phyloP scores from a whole-genome alignment of 2,113 vertebrate genomes.

The Patagioenas fasciata region DNA sequence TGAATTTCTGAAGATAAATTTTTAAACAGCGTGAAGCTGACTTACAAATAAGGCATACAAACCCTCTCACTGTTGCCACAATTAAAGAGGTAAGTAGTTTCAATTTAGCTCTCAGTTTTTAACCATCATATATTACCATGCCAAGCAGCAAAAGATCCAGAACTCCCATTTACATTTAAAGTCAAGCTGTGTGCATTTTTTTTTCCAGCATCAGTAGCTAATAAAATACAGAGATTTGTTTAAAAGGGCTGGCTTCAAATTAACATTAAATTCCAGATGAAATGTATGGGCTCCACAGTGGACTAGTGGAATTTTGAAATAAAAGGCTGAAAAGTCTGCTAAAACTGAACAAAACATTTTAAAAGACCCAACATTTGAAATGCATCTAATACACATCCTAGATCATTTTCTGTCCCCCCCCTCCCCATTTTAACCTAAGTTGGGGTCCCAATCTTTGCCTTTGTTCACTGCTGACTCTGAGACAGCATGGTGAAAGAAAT shows the following conservation, averaged over 20 bases:
- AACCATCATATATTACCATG: conserved; percentile 72
- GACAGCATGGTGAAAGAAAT: conserved; percentile 88
- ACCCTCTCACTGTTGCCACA: conserved; percentile 73
- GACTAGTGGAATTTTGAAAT: conserved; percentile 82
- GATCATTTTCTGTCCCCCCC: conserved; percentile 68
- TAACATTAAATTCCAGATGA: conserved; percentile 84
- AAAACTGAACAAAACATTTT: conserved; percentile 82
- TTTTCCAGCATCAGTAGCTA: conserved; percentile 73
- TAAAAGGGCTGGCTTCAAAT: conserved; percentile 78
- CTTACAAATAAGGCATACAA: conserved; percentile 79
- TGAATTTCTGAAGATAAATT: conserved; percentile 71
- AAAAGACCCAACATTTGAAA: conserved; percentile 84
- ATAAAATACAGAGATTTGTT: conserved; percentile 75
- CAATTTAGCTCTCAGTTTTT: conserved; percentile 73
- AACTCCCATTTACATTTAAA: conserved; percentile 79
- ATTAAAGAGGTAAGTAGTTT: conserved; percentile 74
- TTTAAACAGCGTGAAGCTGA: conserved; percentile 83
- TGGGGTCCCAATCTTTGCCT: conserved; percentile 81
- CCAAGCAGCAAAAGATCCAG: conserved; percentile 71
- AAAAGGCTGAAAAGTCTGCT: conserved; percentile 79
- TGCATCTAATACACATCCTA: conserved; percentile 82
- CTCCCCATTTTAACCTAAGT: conserved; percentile 71
- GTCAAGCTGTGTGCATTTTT: conserved; percentile 76
- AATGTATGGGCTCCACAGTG: conserved; percentile 85
- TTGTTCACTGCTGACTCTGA: conserved; percentile 89